Evolutionary conservation across 2,888 invertebrate genomes (phyloP), one percentile per base, ranked within the genome.

Genomic region (Eudiplozoon nipponicum): DNA sequence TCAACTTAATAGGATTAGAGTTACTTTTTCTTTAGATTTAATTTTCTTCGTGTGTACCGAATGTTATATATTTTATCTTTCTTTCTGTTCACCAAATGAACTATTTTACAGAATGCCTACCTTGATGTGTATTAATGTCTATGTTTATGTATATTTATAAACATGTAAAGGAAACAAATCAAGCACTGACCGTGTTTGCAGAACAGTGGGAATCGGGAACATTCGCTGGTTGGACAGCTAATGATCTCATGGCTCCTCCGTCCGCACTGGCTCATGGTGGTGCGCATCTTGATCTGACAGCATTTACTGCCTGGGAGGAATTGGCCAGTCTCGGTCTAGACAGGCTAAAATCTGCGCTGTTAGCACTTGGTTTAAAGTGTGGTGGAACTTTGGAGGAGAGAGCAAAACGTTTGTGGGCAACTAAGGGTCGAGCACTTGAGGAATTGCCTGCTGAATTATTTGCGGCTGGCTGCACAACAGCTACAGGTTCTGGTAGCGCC

Each of bases 331-430:
- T 98, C 2, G 94, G 94, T 17, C 61, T 94, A 48, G 94, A 94
- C 63, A 70, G 94, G 45, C 65, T 98, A 26, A 98, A 98, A 58
- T 84, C 84, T 0, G 90, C 86, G 1, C 61, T 90, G 11, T 74
- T 86, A 71, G 90, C 90, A 3, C 63, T 94, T 15, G 80, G 81
- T 0, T 64, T 98, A 1, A 98, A 98, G 60, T 94, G 94, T 61
- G 94, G 94, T 41, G 68, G 69, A 1, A 90, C 90, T 3, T 61
- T 94, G 38, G 84, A 90, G 61, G 86, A 98, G 60, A 66, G 94
- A 49, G 94, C 94, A 1, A 78, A 86, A 55, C 67, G 94, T 46
- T 64, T 98, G 45, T 94, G 84, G 55, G 72, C 73, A 44, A 90
- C 56, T 3, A 44, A 45, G 21, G 86, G 86, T 0, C 64, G 64